Base-by-base conservation (phyloP, 2,888 invertebrate species). In the Allacma fusca region DNA sequence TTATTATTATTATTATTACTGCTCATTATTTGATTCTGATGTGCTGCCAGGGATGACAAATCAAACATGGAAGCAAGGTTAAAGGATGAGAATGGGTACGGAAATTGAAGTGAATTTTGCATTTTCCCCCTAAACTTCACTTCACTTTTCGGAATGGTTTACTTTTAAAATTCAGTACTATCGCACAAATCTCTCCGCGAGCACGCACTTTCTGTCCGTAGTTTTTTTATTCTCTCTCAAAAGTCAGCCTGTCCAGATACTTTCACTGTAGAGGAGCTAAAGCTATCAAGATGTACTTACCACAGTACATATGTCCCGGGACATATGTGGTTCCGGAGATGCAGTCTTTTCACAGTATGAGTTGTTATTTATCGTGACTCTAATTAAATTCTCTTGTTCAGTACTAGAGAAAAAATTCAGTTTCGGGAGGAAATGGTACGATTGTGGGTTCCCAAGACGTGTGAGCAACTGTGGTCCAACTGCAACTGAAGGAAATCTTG, bases 91-190 rank as follows among this genome's bases (percentile, higher is more conserved):
- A 79, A 77, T 1, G 62, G 69, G 43, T 77, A 77, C 19, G 77
- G 76, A 29, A 79, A 69, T 26, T 79, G 77, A 9, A 79, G 62
- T 19, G 79, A 64, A 67, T 79, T 79, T 50, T 77, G 77, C 79
- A 79, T 79, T 57, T 77, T 77, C 1, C 16, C 50, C 1, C 16
- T 16, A 19, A n/a, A 50, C 16, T 50, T 50, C n/a, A 40, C 13
- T 13, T 13, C 5, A 50, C 50, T 50, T 50, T 9, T 34, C 34
- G 9, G 2, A 50, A 50, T 50, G n/a, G 50, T n/a, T 50, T 4
- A 19, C 2, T 13, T 50, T 16, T 12, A 50, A 50, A 50, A 50
- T 50, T 13, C n/a, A 50, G 19, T 34, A 7, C 34, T 34, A 9
- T 34, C 34, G 9, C n/a, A 34, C 9, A 34, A 34, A 7, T 34